These are phyloP conservation scores for Pararge aegeria DNA, from an alignment of 1,140 invertebrate species.

Conservation along the genomic window DNA sequence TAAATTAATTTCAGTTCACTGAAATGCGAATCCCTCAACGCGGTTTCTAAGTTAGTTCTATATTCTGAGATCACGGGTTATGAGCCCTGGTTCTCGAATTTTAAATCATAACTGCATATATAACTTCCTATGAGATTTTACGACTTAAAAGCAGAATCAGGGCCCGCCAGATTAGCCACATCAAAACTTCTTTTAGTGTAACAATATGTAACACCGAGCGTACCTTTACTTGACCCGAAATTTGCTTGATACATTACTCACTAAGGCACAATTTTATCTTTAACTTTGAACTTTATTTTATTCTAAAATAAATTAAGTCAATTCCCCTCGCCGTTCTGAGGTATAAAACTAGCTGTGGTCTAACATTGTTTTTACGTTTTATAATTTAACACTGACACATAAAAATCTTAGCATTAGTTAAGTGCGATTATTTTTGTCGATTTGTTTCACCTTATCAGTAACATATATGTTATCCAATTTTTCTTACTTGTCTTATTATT, in stretches of 20 bases:
- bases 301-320: slow-evolving; percentile 70
- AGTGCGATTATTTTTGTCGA: neutral
- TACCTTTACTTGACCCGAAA: slow-evolving; percentile 47
- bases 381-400: slow-evolving; percentile 20
- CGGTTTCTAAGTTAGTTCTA: neutral
- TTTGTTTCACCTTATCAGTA: slow-evolving; percentile 18
- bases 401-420: neutral
- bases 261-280: slow-evolving; percentile 78
- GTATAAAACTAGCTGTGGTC: slow-evolving; percentile 38
- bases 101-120: too few relatives aligned
- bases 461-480: neutral
- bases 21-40: too few relatives aligned
- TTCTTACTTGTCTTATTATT: too few relatives aligned
- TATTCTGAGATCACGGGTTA: neutral
- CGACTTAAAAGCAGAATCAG: too few relatives aligned
- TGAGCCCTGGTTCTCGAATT: neutral
- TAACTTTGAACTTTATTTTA: slow-evolving; percentile 75
- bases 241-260: slow-evolving; percentile 63
- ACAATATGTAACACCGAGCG: slow-evolving; percentile 21
- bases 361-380: slow-evolving; percentile 24
- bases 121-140: too few relatives aligned
- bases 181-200: neutral
- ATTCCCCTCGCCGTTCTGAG: slow-evolving; percentile 51
- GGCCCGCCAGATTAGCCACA: neutral
- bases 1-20: too few relatives aligned